phyloP scores from a whole-genome alignment of 2,888 invertebrate species.

The Linnaemya tessellans region DNA sequence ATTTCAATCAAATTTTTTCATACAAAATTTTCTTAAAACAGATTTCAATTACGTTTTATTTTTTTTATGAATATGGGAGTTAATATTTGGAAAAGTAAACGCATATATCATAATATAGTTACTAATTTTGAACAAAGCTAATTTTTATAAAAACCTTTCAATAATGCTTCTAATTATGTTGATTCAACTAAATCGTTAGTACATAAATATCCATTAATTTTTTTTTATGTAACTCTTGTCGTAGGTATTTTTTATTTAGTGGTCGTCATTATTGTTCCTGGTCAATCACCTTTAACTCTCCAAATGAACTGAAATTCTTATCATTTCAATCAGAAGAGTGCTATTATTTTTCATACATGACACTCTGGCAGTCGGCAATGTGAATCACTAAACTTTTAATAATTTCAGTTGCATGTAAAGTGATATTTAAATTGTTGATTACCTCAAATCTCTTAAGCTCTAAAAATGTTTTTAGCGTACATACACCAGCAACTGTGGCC shows the following conservation, averaged over 20 bases:
- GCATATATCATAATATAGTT: no score
- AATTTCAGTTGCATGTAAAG: constrained; percentile 28
- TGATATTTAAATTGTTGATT: constrained; percentile 4
- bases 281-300: constrained; percentile 51
- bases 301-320: constrained; percentile 42
- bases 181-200: no score
- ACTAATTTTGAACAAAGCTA: no score
- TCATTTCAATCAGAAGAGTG: constrained; percentile 20
- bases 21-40: no score
- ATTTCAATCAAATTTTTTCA: no score
- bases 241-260: background rate
- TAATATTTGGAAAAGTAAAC: no score
- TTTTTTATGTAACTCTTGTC: background rate
- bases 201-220: no score
- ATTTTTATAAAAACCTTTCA: no score
- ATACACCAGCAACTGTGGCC: background rate
- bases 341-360: constrained; percentile 38
- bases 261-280: background rate
- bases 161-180: no score
- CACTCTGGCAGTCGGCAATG: background rate
- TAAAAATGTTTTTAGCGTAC: background rate
- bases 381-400: background rate
- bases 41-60: no score
- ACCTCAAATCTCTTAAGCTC: background rate
- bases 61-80: no score